These are phyloP conservation scores for Nycticryphes semicollaris DNA, from an alignment of 2,113 vertebrate genomes.

Conservation along the genomic window DNA sequence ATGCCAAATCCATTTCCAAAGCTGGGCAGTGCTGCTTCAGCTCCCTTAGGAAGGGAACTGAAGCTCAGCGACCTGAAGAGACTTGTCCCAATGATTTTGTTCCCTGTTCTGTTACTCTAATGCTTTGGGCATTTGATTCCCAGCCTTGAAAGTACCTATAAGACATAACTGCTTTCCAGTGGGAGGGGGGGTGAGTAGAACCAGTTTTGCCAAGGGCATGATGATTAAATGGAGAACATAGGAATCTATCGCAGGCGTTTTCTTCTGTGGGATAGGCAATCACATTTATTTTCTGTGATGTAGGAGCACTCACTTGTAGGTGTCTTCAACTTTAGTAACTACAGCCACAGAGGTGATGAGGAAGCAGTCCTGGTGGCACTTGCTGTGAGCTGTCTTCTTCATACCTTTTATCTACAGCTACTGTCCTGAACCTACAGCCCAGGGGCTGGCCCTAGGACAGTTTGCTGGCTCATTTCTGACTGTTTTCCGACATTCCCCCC, in stretches of 20 bases:
- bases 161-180: not conserved
- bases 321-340: not conserved
- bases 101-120: not conserved
- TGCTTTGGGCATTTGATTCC: conserved; percentile 42
- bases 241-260: conserved; percentile 4
- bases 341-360: not conserved
- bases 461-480: not conserved
- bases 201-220: conserved; percentile 22
- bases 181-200: not conserved
- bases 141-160: conserved; percentile 32
- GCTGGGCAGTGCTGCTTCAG: not conserved
- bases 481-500: not conserved
- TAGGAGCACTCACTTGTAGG: not conserved
- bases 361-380: not conserved
- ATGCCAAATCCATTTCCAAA: conserved; percentile 61
- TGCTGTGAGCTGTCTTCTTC: not conserved
- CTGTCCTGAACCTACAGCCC: not conserved
- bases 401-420: not conserved
- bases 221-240: conserved; percentile 28
- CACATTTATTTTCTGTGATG: not conserved
- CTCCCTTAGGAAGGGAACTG: conserved; percentile 45
- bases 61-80: conserved; percentile 61
- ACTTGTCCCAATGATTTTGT: conserved; percentile 43
- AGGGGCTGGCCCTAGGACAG: not conserved
- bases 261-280: not conserved